Base-by-base conservation (phyloP, 2,113 vertebrate species). In the Antigone vipio region DNA sequence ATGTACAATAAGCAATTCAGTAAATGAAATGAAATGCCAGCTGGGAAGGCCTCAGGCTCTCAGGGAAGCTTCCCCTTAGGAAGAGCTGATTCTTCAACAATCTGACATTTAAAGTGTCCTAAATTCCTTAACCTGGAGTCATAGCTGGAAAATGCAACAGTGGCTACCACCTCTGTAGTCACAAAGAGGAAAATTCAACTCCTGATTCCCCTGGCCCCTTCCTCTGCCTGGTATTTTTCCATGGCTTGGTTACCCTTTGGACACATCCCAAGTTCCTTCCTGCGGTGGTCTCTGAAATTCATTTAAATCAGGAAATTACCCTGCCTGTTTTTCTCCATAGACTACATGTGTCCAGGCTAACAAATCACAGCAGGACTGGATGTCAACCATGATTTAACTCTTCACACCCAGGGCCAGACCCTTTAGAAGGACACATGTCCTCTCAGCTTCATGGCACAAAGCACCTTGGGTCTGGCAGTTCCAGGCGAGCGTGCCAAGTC, bases 261-360 rank as follows among this genome's bases (percentile, higher is more conserved):
- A 96, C 87, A 91, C 45, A 75, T 91, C 89, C 93, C 93, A 97
- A 89, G 94, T 95, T 96, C 89, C 96, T 97, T 97, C 96, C 96
- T 96, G 96, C 5, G 96, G 96, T 97, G 96, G 96, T 97, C 96
- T 96, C 94, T 89, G 93, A 97, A 96, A 96, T 95, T 93, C 85
- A 95, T 96, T 96, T 97, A 93, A 88, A 95, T 49, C 96, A 95
- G 96, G 96, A 97, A 97, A 96, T 97, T 95, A 88, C 92, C 91
- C 94, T 95, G 95, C 89, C 93, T 96, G 96, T 96, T 97, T 96
- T 96, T 96, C 95, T 95, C 95, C 94, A 85, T 81, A 59, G 87
- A 81, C 69, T 91, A 89, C 84, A 78, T 56, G 93, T 50, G 62
- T 93, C 94, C 74, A 93, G 74, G 69, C 89, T 94, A 89, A 95